These are phyloP conservation scores for Acanthochromis polyacanthus DNA, from an alignment of 2,113 vertebrate genomes.

Conservation along the genomic window DNA sequence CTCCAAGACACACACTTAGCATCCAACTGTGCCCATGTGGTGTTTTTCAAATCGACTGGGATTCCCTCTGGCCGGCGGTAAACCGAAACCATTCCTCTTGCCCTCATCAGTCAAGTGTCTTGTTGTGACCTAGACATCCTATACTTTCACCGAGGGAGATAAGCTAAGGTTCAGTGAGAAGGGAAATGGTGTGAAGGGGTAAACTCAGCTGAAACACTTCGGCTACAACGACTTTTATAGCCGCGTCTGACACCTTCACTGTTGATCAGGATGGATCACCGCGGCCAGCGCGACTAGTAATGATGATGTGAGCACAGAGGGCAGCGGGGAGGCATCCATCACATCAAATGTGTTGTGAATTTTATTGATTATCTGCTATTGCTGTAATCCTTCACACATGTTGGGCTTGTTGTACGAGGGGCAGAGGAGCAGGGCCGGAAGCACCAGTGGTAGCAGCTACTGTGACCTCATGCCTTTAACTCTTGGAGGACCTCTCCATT, in stretches of 20 bases:
- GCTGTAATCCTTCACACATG: slow-evolving; percentile 72
- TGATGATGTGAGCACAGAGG: slow-evolving; percentile 64
- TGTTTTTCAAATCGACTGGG: slow-evolving; percentile 63
- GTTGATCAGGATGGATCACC: slow-evolving; percentile 67
- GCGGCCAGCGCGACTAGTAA: slow-evolving; percentile 41
- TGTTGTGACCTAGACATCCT: slow-evolving; percentile 67
- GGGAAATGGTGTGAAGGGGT: slow-evolving; percentile 62
- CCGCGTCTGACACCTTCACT: slow-evolving; percentile 64
- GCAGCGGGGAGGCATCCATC: slow-evolving; percentile 71
- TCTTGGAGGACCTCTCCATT: slow-evolving; percentile 63
- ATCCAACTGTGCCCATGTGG: slow-evolving; percentile 76
- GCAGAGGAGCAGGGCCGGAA: slow-evolving; percentile 31
- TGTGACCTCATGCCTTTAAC: slow-evolving; percentile 67
- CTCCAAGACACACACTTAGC: slow-evolving; percentile 62
- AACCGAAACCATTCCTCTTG: slow-evolving; percentile 70
- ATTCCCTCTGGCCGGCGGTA: slow-evolving; percentile 61
- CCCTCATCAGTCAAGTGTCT: slow-evolving; percentile 74
- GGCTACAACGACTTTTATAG: slow-evolving; percentile 44
- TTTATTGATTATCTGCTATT: slow-evolving; percentile 72
- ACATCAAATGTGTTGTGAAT: slow-evolving; percentile 51
- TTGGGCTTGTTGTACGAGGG: slow-evolving; percentile 42
- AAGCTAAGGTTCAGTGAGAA: slow-evolving; percentile 55
- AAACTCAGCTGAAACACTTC: slow-evolving; percentile 46
- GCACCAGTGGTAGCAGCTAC: slow-evolving; percentile 49
- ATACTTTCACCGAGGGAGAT: slow-evolving; percentile 58